A percentile compares a stretch with the other conserved stretches of the same genome.
Conservation (phyloP, 2,888 invertebrate species). For the Nephrotoma flavescens region DNA sequence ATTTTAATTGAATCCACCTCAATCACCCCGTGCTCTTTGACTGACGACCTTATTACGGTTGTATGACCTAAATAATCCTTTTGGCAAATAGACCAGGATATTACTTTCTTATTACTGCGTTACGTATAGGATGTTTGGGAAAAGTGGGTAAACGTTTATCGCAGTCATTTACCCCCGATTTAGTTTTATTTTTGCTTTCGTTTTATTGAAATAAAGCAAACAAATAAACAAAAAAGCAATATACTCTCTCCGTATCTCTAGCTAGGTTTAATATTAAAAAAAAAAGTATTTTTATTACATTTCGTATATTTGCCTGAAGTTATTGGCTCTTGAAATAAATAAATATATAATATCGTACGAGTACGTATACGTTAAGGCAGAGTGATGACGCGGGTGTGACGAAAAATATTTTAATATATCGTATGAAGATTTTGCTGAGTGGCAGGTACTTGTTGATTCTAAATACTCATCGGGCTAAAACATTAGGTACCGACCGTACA, state of each 20-base stretch:
- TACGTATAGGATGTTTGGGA: neutral
- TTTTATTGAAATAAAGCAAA: neutral
- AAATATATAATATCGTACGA: neutral
- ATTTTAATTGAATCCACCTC: neutral
- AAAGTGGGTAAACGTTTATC: neutral
- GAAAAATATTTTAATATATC: neutral
- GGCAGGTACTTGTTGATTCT: too few species aligned
- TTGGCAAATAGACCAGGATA: neutral
- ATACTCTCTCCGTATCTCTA: neutral
- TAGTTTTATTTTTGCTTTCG: neutral
- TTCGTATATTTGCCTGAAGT: neutral
- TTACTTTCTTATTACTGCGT: neutral
- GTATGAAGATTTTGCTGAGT: neutral
- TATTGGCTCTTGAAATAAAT: neutral
- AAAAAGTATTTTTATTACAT: neutral
- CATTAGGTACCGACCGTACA: neutral
- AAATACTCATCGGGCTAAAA: too few species aligned
- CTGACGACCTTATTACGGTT: neutral
- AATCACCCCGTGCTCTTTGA: neutral
- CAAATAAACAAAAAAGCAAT: neutral
- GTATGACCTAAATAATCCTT: neutral
- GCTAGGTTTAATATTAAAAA: neutral
- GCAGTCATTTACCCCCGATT: neutral
- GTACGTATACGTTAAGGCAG: too few species aligned
- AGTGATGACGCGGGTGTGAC: neutral